phyloP scores from a whole-genome alignment of 2,113 vertebrate genomes.

The Rattus rattus region DNA sequence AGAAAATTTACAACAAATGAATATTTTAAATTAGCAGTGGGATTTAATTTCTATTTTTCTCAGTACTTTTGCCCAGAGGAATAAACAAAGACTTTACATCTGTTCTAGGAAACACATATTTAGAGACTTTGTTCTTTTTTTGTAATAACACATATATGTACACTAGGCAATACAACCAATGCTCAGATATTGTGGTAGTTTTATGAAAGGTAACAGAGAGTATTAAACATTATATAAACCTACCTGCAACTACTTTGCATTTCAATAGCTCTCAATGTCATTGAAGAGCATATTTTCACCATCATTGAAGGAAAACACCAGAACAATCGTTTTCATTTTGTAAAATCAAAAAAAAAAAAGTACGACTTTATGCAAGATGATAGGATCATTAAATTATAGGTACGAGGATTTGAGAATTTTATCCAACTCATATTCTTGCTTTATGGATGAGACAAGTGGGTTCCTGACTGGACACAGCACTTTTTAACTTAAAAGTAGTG shows the following conservation, averaged over 20 bases:
- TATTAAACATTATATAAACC: slow-evolving; percentile 63
- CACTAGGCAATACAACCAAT: slow-evolving; percentile 24
- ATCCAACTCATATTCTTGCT: slow-evolving; percentile 20
- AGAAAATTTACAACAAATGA: background rate
- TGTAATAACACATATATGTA: background rate
- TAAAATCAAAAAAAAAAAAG: slow-evolving; percentile 46
- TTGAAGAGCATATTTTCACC: slow-evolving; percentile 57
- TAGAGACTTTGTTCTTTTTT: background rate
- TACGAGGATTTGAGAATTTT: background rate
- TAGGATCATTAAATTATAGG: slow-evolving; percentile 25
- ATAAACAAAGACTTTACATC: slow-evolving; percentile 2
- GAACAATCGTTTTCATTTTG: slow-evolving; percentile 42
- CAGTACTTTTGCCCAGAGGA: background rate
- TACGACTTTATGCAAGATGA: background rate
- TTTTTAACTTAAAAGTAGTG: slow-evolving; percentile 21
- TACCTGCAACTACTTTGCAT: slow-evolving; percentile 62
- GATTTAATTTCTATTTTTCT: slow-evolving; percentile 29
- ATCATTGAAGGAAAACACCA: slow-evolving; percentile 44
- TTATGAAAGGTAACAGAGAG: slow-evolving; percentile 48
- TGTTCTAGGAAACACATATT: slow-evolving; percentile 16
- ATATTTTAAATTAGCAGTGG: background rate
- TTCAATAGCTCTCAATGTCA: slow-evolving; percentile 65
- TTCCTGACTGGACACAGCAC: background rate
- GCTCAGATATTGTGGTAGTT: background rate
- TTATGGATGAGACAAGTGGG: slow-evolving; percentile 11